These are phyloP conservation scores for Gymnorhina tibicen DNA, from an alignment of 2,113 vertebrate species.

Conservation along the genomic window DNA sequence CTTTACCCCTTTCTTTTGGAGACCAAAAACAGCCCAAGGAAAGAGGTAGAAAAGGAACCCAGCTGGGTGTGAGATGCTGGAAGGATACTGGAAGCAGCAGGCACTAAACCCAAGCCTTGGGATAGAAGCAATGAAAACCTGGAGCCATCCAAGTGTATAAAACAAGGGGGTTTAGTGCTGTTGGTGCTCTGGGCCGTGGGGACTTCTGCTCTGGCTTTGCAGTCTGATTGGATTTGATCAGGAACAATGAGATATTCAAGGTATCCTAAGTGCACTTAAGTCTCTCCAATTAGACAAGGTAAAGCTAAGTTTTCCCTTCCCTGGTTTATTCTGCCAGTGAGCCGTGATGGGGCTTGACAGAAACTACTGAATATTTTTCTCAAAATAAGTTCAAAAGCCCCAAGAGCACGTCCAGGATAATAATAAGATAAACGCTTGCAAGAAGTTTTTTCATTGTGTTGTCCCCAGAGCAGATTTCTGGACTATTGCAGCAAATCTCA, in stretches of 20 bases:
- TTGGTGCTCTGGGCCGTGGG: neutral
- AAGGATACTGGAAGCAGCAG: neutral
- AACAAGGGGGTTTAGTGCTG: neutral
- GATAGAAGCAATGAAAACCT: neutral
- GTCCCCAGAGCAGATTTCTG: neutral
- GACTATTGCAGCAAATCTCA: neutral
- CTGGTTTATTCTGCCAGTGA: neutral
- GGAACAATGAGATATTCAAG: neutral
- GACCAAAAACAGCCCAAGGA: neutral
- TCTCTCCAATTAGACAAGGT: neutral
- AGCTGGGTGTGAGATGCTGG: neutral
- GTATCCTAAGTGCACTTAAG: neutral
- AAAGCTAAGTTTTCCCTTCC: neutral
- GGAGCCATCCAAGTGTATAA: neutral
- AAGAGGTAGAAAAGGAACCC: neutral
- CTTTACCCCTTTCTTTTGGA: neutral
- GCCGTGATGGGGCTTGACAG: neutral
- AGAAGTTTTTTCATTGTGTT: neutral
- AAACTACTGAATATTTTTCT: neutral
- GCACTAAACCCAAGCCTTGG: neutral
- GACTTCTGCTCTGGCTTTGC: neutral
- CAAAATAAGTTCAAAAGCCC: neutral
- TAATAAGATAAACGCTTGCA: neutral
- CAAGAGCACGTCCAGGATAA: rapidly evolving
- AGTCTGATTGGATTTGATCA: neutral